These are phyloP conservation scores for Tupaia chinensis DNA, from an alignment of 2,113 vertebrate genomes.

Conservation along the genomic window DNA sequence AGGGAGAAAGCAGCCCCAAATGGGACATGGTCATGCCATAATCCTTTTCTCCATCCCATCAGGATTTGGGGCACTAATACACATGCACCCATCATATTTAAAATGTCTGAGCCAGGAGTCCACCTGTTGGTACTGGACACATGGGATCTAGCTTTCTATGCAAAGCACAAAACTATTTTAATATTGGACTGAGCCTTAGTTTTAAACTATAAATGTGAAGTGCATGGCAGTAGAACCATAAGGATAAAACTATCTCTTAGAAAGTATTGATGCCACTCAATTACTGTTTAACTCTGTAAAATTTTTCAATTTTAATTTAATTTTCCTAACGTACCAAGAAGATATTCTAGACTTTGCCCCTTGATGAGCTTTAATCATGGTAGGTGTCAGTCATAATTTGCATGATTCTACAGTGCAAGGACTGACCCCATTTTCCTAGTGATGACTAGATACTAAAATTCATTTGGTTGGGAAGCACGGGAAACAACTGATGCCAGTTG, in stretches of 20 bases:
- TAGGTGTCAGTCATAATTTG: neutral
- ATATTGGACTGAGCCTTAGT: too few species aligned
- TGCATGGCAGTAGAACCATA: neutral
- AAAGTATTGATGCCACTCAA: neutral
- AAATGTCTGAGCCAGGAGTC: too few species aligned
- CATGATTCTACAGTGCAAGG: neutral
- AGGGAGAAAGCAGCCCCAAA: too few species aligned
- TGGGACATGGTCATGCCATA: too few species aligned
- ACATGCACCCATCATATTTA: too few species aligned
- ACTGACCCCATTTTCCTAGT: neutral
- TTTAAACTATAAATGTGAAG: too few species aligned
- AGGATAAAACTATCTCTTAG: neutral
- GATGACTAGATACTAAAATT: neutral
- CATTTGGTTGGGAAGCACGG: neutral
- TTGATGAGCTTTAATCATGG: neutral
- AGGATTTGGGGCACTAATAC: too few species aligned
- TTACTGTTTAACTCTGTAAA: neutral
- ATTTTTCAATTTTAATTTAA: too few species aligned
- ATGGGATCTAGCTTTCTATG: too few species aligned
- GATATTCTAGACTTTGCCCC: neutral
- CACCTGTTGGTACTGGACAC: too few species aligned
- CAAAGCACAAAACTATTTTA: too few species aligned
- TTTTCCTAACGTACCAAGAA: neutral
- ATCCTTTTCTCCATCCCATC: too few species aligned
- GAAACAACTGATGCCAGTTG: neutral